Base-by-base conservation (phyloP, 2,888 invertebrate species). In the Gerosis bhagava region DNA sequence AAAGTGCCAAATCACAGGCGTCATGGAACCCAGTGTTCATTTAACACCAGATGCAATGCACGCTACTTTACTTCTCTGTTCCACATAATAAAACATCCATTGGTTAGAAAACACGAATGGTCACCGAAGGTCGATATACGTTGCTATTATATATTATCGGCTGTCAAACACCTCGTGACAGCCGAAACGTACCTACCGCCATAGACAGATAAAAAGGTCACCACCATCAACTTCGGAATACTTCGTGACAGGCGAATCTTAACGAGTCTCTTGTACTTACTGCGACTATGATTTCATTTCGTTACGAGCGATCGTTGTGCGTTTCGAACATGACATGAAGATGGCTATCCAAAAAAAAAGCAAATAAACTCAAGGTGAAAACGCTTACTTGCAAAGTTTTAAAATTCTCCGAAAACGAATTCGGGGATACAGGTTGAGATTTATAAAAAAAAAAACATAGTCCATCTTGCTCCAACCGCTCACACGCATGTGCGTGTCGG, bases 401-500 rank as follows among this genome's bases (percentile, higher is more conserved):
- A 21, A 35, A 34, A 34, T 42, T 42, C 24, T 32, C 7, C 32
- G 19, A 40, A 21, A 31, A 40, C 21, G 21, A 16, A 22, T 31
- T 40, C 32, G 46, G 37, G 15, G 3, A 12, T 43, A 21, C 22
- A 31, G 36, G 39, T 47, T 37, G 37, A 44, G 32, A 49, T 50
- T 52, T 45, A 37, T n/a, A n/a, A n/a, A n/a, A 50, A 50, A 56
- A 49, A 48, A 49, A 56, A 48, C 51, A 42, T 42, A 39, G 19
- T 31, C 24, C 51, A 26, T 26, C 41, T 10, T 37, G 50, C 50
- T 25, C 42, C 12, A 26, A 34, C 39, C 35, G 24, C 43, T 34
- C 40, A 46, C 50, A 51, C 52, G 54, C 54, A 54, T 50, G 48
- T 55, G 52, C 47, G 46, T 49, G 41, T 24, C 45, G 44, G 29